Evolutionary conservation across 2,888 invertebrate species (phyloP).

Genomic region (Trissonchulus latispiculum): DNA sequence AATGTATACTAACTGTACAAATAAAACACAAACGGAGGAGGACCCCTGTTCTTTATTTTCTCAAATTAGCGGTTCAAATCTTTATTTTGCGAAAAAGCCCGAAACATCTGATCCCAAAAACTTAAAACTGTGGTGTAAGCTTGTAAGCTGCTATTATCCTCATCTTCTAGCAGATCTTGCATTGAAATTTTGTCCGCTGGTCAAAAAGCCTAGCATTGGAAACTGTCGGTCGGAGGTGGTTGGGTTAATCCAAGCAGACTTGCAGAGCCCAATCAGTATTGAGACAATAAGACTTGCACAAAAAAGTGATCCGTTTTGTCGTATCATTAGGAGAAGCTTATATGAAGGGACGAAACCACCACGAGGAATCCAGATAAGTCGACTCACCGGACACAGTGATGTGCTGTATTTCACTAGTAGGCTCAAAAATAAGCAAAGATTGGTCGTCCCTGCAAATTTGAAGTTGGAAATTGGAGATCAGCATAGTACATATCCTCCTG

Average conservation of each 20-base stretch:
- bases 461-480: neutral
- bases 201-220: neutral
- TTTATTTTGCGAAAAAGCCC: neutral
- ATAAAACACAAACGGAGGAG: too few relatives aligned
- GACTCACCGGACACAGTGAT: neutral
- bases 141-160: neutral
- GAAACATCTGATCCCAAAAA: neutral
- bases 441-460: neutral
- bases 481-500: too few relatives aligned
- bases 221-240: neutral
- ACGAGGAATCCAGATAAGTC: neutral
- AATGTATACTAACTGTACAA: too few relatives aligned
- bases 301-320: neutral
- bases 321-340: neutral
- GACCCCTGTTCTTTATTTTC: too few relatives aligned
- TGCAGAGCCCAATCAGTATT: neutral
- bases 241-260: neutral
- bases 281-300: neutral
- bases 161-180: neutral
- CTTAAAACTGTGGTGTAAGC: neutral
- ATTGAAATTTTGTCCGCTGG: too few relatives aligned
- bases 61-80: too few relatives aligned
- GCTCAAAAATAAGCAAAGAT: neutral
- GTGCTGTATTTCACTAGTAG: neutral
- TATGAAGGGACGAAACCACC: neutral